Conservation (phyloP, 2,113 vertebrate species). For the Ursus arctos region DNA sequence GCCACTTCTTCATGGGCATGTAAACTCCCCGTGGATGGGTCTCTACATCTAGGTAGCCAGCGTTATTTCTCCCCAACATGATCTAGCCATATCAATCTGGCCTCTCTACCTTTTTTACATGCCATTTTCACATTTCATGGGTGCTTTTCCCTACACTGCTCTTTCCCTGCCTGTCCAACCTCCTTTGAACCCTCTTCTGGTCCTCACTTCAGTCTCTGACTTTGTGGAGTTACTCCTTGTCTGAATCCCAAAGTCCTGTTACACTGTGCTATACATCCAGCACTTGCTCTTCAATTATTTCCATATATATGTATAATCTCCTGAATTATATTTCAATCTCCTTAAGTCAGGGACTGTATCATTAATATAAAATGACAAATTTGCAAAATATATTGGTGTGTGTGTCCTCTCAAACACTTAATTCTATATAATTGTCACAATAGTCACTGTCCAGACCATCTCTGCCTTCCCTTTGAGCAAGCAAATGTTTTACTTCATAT, state of each 20-base stretch:
- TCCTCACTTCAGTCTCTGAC: not conserved
- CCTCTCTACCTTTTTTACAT: not conserved
- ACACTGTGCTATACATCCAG: not conserved
- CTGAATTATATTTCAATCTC: slow-evolving; percentile 25
- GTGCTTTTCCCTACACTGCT: not conserved
- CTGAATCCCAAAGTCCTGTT: not conserved
- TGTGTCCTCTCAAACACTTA: not conserved
- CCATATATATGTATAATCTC: not conserved
- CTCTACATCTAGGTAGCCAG: not conserved
- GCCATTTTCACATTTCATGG: not conserved
- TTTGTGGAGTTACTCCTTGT: not conserved
- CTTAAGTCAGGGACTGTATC: not conserved
- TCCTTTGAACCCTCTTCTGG: not conserved
- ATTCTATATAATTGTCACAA: not conserved
- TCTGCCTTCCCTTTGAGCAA: not conserved
- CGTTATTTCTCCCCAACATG: not conserved
- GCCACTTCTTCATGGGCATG: not conserved
- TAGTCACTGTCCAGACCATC: not conserved
- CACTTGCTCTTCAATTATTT: not conserved
- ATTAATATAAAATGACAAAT: not conserved
- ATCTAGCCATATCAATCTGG: too few species aligned
- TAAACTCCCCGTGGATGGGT: not conserved
- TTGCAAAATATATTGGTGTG: not conserved
- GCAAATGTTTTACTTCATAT: not conserved
- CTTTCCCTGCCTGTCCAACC: not conserved